Percentiles rank a stretch among this genome's conserved stretches.
Evolutionary conservation across 2,888 invertebrate genomes (phyloP).

Genomic region (Fragum fragum): DNA sequence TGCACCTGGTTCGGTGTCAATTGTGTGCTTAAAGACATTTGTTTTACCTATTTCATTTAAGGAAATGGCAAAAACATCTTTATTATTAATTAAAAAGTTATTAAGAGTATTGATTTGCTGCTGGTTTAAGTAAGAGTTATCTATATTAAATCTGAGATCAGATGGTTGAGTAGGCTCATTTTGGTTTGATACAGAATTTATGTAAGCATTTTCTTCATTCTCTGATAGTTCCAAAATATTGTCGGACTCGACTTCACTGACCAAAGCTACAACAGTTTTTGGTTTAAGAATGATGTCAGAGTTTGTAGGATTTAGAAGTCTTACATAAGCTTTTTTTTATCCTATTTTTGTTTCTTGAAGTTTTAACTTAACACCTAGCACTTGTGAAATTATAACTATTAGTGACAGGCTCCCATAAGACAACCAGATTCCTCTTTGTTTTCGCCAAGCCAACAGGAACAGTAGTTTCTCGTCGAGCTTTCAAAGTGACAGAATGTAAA

Average conservation of each 20-base stretch:
- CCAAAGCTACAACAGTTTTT: conserved; percentile 23
- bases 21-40: conserved; percentile 47
- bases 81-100: conserved; percentile 36
- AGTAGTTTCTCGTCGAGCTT: conserved; percentile 14
- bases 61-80: conserved; percentile 41
- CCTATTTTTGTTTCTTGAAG: background rate
- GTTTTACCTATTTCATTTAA: conserved; percentile 45
- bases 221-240: background rate
- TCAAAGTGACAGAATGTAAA: background rate
- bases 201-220: background rate
- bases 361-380: conserved; percentile 6
- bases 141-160: conserved; percentile 13
- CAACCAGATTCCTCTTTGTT: background rate
- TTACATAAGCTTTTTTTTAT: background rate
- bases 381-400: background rate
- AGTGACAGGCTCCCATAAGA: background rate
- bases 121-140: conserved; percentile 35
- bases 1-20: too few species aligned
- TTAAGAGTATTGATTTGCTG: conserved; percentile 16
- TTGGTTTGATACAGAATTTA: too few species aligned
- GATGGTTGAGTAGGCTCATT: background rate
- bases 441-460: conserved; percentile 18
- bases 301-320: background rate
- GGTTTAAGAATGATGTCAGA: background rate
- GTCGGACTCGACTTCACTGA: background rate